Evolutionary conservation across 2,113 vertebrate genomes (phyloP).

Genomic region (Phoenicopterus ruber): DNA sequence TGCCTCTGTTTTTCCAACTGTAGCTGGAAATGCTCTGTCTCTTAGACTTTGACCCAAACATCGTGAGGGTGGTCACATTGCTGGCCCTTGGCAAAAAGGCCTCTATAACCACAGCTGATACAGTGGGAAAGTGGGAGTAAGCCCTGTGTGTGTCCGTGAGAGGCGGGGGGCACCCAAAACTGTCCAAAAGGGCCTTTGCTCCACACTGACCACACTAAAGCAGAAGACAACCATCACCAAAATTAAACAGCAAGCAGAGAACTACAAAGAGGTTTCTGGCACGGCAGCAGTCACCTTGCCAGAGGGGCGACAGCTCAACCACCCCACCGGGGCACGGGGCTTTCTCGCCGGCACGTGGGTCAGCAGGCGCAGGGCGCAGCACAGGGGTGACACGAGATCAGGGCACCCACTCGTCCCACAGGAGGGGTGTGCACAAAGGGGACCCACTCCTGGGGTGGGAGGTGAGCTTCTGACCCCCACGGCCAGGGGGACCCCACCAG

Average conservation of each 20-base stretch:
- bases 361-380: background rate
- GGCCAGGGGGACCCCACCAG: accelerated
- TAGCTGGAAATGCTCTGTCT: background rate
- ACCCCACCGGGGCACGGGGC: accelerated
- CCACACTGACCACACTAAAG: background rate
- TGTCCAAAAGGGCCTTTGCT: background rate
- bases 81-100: background rate
- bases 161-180: background rate
- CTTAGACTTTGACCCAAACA: background rate
- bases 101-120: background rate
- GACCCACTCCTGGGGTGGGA: background rate
- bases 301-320: background rate
- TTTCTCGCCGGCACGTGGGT: background rate
- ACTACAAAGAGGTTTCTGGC: background rate
- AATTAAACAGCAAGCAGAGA: background rate
- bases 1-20: background rate
- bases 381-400: background rate
- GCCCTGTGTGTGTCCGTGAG: background rate
- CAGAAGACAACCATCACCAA: background rate
- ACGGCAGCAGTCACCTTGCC: background rate
- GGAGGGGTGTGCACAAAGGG: too few relatives aligned
- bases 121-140: background rate
- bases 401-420: background rate
- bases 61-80: accelerated
- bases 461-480: background rate